These are phyloP conservation scores for Rhinella marina DNA, from an alignment of 2,797 vertebrate genomes.

Conservation along the genomic window DNA sequence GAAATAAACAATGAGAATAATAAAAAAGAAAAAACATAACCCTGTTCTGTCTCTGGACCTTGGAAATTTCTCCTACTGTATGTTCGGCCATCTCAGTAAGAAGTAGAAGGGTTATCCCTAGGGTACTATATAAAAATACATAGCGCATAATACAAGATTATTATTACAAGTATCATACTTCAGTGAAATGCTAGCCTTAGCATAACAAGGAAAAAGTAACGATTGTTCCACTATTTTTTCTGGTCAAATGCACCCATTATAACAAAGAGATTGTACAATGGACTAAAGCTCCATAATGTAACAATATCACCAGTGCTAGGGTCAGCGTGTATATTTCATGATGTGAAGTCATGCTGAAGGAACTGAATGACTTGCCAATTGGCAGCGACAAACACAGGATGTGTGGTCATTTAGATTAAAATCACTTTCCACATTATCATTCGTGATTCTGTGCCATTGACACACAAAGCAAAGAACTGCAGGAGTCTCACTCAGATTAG, in stretches of 20 bases:
- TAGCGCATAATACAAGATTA: constrained; percentile 7
- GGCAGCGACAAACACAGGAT: constrained; percentile 45
- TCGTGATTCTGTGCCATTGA: constrained; percentile 28
- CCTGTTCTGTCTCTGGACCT: not conserved
- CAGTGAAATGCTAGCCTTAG: constrained; percentile 26
- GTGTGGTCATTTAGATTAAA: constrained; percentile 38
- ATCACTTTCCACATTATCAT: constrained; percentile 38
- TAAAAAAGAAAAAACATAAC: not conserved
- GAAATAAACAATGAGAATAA: not conserved
- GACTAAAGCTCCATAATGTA: constrained; percentile 23
- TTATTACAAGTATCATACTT: constrained; percentile 16
- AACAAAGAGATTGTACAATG: constrained; percentile 15
- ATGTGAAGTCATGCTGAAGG: constrained; percentile 43
- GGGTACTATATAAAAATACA: constrained; percentile 25
- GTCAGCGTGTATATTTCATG: constrained; percentile 43
- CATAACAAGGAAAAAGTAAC: not conserved
- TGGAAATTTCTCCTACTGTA: not conserved
- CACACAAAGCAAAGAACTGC: constrained; percentile 7
- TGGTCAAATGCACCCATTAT: constrained; percentile 1
- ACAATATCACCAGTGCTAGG: constrained; percentile 19
- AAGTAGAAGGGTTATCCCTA: not conserved
- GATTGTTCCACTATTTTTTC: constrained; percentile 12
- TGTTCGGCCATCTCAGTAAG: not conserved
- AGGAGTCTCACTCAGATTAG: constrained; percentile 8
- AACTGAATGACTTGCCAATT: constrained; percentile 39